These are phyloP conservation scores for Brachycybe producta DNA, from an alignment of 2,888 invertebrate genomes.

Conservation along the genomic window DNA sequence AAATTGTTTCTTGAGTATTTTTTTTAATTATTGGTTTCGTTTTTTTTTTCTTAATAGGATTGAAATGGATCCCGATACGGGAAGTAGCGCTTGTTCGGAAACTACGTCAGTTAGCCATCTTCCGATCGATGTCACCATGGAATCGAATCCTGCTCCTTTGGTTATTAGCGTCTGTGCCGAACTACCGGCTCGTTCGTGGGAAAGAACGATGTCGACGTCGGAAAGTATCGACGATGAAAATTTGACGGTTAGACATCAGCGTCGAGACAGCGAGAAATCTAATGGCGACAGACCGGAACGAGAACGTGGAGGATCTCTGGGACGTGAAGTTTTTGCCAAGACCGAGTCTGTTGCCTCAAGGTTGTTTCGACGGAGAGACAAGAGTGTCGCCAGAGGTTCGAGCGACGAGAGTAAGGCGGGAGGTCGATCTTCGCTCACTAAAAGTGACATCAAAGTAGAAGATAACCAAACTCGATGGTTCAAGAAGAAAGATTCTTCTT, in stretches of 20 bases:
- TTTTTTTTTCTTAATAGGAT: slow-evolving; percentile 26
- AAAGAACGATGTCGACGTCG: slow-evolving; percentile 3
- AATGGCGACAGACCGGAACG: slow-evolving; percentile 18
- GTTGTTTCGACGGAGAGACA: slow-evolving; percentile 18
- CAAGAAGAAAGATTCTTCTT: slow-evolving; percentile 22
- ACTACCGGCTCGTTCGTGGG: neutral
- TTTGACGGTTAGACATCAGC: neutral
- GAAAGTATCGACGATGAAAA: slow-evolving; percentile 11
- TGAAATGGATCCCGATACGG: slow-evolving; percentile 33
- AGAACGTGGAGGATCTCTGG: slow-evolving; percentile 17
- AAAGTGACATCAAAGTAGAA: neutral
- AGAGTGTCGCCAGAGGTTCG: slow-evolving; percentile 5
- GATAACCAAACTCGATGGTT: slow-evolving; percentile 14
- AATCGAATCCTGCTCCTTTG: slow-evolving; percentile 1
- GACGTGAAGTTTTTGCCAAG: slow-evolving; percentile 5
- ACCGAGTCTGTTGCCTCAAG: slow-evolving; percentile 11
- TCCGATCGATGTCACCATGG: slow-evolving; percentile 13
- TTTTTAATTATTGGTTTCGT: too few species aligned
- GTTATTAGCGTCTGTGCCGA: slow-evolving; percentile 6
- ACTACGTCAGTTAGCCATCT: slow-evolving; percentile 32
- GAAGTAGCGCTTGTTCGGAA: slow-evolving; percentile 34
- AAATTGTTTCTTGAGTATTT: too few species aligned
- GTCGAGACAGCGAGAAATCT: neutral
- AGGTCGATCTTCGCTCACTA: neutral
- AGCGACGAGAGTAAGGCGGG: neutral